Percentiles rank a stretch among this genome's conserved stretches.
Evolutionary conservation across 2,797 vertebrate species (phyloP).

Genomic region (Graptemys geographica): DNA sequence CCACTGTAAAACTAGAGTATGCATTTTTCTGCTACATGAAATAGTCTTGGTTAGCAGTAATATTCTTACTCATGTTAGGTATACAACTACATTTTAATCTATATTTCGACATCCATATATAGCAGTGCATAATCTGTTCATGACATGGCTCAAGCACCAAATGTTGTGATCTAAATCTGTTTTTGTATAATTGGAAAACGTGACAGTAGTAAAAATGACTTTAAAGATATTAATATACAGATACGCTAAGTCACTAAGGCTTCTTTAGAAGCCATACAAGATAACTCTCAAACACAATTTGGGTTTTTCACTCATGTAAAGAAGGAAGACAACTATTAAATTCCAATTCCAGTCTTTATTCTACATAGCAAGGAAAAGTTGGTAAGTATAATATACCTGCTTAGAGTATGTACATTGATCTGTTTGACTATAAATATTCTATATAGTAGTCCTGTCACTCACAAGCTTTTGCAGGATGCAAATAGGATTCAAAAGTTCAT

Average conservation of each 20-base stretch:
- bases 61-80: neutral
- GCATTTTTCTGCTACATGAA: neutral
- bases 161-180: neutral
- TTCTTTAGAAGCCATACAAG: neutral
- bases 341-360: neutral
- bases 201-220: neutral
- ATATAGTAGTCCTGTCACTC: neutral
- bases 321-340: neutral
- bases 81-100: slow-evolving; percentile 8
- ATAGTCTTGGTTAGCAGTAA: neutral
- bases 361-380: neutral
- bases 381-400: neutral
- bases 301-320: neutral
- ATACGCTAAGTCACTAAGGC: neutral
- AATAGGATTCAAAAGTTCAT: neutral
- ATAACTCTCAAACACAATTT: neutral
- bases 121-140: neutral
- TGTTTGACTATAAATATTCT: neutral
- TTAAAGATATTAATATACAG: neutral
- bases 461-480: neutral
- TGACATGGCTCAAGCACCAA: slow-evolving; percentile 12
- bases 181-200: slow-evolving; percentile 13
- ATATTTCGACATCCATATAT: neutral
- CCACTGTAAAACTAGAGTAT: neutral
- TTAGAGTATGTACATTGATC: neutral